phyloP scores from a whole-genome alignment of 37 sponge, comb jelly and placozoan genomes.

The Tethya wilhelma region DNA sequence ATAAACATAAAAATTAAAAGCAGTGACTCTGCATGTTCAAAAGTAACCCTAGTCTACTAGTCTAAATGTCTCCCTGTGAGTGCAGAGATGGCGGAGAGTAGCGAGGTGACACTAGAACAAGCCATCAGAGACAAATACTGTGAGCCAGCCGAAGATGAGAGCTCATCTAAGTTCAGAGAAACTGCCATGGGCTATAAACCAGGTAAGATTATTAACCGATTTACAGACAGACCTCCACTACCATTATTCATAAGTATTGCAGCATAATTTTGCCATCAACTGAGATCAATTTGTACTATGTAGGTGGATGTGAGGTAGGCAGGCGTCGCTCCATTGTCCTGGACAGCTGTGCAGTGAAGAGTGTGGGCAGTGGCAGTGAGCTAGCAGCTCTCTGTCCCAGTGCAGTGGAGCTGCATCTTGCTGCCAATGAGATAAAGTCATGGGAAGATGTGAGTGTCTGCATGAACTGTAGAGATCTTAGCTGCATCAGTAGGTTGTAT shows the following conservation, averaged over 20 bases:
- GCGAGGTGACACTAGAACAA: slow-evolving; percentile 35
- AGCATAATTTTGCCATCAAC: not conserved
- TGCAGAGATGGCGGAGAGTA: too few relatives aligned
- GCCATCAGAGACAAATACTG: slow-evolving; percentile 62
- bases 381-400: slow-evolving; percentile 45
- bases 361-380: not conserved
- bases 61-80: too few relatives aligned
- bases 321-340: slow-evolving; percentile 19
- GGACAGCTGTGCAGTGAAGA: slow-evolving; percentile 18
- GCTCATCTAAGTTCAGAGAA: slow-evolving; percentile 2
- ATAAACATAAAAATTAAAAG: too few relatives aligned
- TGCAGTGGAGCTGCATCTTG: slow-evolving; percentile 36
- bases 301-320: slow-evolving; percentile 37
- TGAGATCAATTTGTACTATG: not conserved
- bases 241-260: not conserved
- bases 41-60: too few relatives aligned
- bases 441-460: slow-evolving; percentile 50
- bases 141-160: not conserved
- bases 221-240: not conserved
- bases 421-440: slow-evolving; percentile 22
- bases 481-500: too few relatives aligned
- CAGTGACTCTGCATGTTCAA: too few relatives aligned
- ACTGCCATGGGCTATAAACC: slow-evolving; percentile 21
- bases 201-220: not conserved
- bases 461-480: not conserved